These are phyloP conservation scores for Aphidius ervi DNA, from an alignment of 1,140 invertebrate genomes.

Conservation along the genomic window DNA sequence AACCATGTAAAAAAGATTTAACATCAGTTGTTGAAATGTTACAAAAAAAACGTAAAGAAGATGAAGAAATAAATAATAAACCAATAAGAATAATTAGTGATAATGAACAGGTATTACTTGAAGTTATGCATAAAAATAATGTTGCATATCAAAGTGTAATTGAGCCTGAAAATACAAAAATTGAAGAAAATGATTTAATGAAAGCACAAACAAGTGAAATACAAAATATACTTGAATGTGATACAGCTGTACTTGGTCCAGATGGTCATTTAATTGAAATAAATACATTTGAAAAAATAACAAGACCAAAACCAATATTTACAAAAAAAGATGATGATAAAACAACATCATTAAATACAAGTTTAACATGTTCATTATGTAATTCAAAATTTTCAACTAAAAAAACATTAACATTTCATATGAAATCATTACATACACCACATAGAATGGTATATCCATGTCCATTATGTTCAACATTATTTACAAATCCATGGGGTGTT, in stretches of 20 bases:
- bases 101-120: conserved; percentile 40
- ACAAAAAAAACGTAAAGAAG: conserved; percentile 33
- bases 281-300: conserved; percentile 19
- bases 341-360: conserved; percentile 9
- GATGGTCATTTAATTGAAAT: conserved; percentile 56
- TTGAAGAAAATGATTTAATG: conserved; percentile 44
- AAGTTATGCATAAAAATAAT: conserved; percentile 52
- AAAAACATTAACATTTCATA: conserved; percentile 66
- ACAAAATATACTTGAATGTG: conserved; percentile 50
- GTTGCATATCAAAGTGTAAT: conserved; percentile 53
- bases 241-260: conserved; percentile 56
- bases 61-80: conserved; percentile 22
- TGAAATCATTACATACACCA: conserved; percentile 65
- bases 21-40: conserved; percentile 55
- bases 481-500: conserved; percentile 66
- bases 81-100: conserved; percentile 15
- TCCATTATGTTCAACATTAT: conserved; percentile 64
- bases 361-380: conserved; percentile 47
- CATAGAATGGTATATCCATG: conserved; percentile 63
- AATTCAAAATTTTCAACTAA: conserved; percentile 64
- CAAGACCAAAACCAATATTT: conserved; percentile 13
- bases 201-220: conserved; percentile 54
- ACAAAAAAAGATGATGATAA: not conserved
- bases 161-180: conserved; percentile 22
- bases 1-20: conserved; percentile 56